Evolutionary conservation across 1,140 invertebrate species (phyloP).

Genomic region (Mylabris phalerata): DNA sequence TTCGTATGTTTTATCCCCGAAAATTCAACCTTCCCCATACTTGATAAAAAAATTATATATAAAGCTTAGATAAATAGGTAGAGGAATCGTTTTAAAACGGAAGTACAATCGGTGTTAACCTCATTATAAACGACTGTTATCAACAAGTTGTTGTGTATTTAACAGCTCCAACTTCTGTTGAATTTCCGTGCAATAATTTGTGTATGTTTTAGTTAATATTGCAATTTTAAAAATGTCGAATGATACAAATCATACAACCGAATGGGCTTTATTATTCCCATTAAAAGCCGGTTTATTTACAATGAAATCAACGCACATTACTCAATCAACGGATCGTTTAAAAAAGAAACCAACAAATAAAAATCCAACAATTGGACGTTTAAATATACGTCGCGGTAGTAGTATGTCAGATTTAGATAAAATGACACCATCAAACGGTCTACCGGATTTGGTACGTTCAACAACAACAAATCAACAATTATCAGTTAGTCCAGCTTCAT

Average conservation of each 20-base stretch:
- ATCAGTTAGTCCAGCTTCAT: conserved; percentile 34
- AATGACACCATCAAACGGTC: conserved; percentile 36
- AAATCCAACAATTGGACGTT: conserved; percentile 18
- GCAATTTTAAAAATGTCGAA: not conserved
- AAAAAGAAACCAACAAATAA: conserved; percentile 31
- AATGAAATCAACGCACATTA: conserved; percentile 49
- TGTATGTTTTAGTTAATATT: too few relatives aligned
- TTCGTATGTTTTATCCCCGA: too few relatives aligned
- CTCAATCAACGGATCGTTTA: conserved; percentile 33
- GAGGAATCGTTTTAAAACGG: too few relatives aligned
- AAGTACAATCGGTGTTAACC: too few relatives aligned
- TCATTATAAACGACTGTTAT: too few relatives aligned
- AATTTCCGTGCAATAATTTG: too few relatives aligned
- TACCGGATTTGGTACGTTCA: conserved; percentile 47
- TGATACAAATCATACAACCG: conserved; percentile 42
- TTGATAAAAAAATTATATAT: too few relatives aligned
- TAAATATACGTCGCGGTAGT: conserved; percentile 55
- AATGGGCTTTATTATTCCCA: conserved; percentile 54
- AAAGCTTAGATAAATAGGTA: too few relatives aligned
- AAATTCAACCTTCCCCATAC: too few relatives aligned
- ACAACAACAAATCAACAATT: conserved; percentile 42
- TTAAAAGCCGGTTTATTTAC: conserved; percentile 53
- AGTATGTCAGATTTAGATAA: conserved; percentile 67
- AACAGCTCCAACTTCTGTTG: too few relatives aligned
- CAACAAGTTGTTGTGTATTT: too few relatives aligned